Percentiles rank a stretch among this genome's conserved stretches.
Evolutionary conservation across 2,797 vertebrate genomes (phyloP).

Genomic region (Falco biarmicus): DNA sequence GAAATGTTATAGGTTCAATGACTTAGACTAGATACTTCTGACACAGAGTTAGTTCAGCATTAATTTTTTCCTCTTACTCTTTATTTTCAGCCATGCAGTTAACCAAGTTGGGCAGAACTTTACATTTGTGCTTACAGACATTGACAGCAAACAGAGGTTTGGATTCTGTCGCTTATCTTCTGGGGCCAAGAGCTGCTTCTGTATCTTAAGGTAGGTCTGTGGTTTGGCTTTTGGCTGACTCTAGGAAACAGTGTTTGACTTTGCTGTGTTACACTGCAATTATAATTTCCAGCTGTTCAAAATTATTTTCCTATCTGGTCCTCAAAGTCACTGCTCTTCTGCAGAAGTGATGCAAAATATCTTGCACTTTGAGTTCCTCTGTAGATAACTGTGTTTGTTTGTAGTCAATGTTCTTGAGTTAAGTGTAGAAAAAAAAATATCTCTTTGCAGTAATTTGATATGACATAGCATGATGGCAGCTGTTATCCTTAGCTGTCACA

Average conservation of each 20-base stretch:
- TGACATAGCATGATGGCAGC: slow-evolving; percentile 47
- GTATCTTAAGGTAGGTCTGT: slow-evolving; percentile 87
- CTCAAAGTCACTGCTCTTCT: slow-evolving; percentile 75
- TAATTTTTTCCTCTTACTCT: slow-evolving; percentile 64
- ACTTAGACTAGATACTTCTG: slow-evolving; percentile 66
- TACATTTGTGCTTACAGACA: slow-evolving; percentile 88
- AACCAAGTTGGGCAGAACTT: slow-evolving; percentile 88
- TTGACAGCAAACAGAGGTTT: slow-evolving; percentile 88
- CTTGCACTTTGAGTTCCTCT: slow-evolving; percentile 65
- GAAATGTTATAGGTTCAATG: slow-evolving; percentile 69
- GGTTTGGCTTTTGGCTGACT: slow-evolving; percentile 32
- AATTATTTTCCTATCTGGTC: slow-evolving; percentile 68
- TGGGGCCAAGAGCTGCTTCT: slow-evolving; percentile 88
- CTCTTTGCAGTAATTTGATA: slow-evolving; percentile 60
- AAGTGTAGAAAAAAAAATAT: slow-evolving; percentile 3
- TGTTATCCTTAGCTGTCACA: slow-evolving; percentile 80
- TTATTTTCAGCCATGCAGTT: slow-evolving; percentile 80
- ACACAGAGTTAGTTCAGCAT: slow-evolving; percentile 46
- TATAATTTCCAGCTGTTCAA: slow-evolving; percentile 73
- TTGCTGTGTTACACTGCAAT: slow-evolving; percentile 43
- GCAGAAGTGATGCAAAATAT: slow-evolving; percentile 64
- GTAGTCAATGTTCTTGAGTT: slow-evolving; percentile 64
- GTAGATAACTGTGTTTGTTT: slow-evolving; percentile 77
- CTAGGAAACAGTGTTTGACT: slow-evolving; percentile 48
- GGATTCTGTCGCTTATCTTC: slow-evolving; percentile 88